Conservation (phyloP, 2,113 vertebrate genomes). For the Rhinoptilus africanus region DNA sequence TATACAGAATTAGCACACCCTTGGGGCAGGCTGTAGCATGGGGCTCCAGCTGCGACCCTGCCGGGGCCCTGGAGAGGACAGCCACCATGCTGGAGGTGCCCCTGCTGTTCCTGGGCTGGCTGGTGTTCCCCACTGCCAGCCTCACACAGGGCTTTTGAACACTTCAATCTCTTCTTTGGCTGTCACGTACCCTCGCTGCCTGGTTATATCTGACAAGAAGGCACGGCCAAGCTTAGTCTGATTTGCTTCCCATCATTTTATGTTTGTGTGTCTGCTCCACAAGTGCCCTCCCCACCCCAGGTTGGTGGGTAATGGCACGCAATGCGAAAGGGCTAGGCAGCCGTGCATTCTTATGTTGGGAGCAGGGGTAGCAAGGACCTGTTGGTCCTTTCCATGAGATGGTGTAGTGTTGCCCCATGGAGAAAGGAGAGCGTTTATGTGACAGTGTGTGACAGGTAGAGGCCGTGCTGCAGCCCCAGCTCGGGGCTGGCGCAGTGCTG, state of each 20-base stretch:
- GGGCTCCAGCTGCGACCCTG: neutral
- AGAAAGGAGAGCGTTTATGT: neutral
- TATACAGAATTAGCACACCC: neutral
- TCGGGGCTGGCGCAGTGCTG: rapidly evolving
- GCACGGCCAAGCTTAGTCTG: neutral
- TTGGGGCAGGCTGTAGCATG: neutral
- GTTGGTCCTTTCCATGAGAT: neutral
- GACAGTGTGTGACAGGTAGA: neutral
- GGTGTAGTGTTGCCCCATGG: rapidly evolving
- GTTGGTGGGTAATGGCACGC: neutral
- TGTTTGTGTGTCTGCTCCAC: neutral
- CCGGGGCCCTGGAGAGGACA: neutral
- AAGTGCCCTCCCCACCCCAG: no score
- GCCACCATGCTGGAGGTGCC: neutral
- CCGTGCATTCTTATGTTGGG: rapidly evolving
- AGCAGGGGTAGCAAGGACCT: neutral
- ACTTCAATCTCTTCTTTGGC: neutral
- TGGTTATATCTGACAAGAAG: neutral
- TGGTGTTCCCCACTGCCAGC: neutral
- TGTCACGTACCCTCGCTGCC: rapidly evolving
- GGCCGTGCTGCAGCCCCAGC: neutral
- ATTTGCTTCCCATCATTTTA: neutral
- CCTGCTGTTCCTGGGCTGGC: neutral
- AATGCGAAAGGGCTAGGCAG: neutral
- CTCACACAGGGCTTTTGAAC: neutral